Evolutionary conservation across 1,140 invertebrate species (phyloP).

Genomic region (Capitella teleta): DNA sequence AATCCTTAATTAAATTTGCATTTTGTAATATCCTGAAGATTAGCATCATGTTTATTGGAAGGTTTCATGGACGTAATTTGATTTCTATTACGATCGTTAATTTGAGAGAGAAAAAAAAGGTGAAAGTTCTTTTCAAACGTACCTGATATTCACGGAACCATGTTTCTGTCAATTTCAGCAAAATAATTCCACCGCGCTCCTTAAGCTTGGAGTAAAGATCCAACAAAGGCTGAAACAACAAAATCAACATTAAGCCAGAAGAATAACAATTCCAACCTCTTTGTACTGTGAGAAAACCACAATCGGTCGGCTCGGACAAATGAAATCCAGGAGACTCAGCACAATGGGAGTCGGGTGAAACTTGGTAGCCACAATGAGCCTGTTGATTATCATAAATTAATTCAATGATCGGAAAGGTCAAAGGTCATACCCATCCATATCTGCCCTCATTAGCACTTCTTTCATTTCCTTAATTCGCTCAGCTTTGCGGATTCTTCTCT

Average conservation of each 20-base stretch:
- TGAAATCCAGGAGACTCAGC: constrained; percentile 58
- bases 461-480: too few relatives aligned
- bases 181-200: constrained; percentile 53
- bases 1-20: too few relatives aligned
- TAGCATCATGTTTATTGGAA: too few relatives aligned
- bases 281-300: constrained; percentile 67
- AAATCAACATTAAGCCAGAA: neutral
- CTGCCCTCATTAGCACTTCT: too few relatives aligned
- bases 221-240: constrained; percentile 51
- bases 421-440: too few relatives aligned
- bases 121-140: neutral
- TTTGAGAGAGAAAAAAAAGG: too few relatives aligned
- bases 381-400: too few relatives aligned
- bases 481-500: too few relatives aligned
- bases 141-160: constrained; percentile 79
- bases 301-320: constrained; percentile 67
- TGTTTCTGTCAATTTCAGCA: constrained; percentile 66
- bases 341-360: constrained; percentile 74
- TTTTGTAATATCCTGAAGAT: too few relatives aligned
- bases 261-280: constrained; percentile 44
- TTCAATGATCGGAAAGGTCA: too few relatives aligned
- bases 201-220: constrained; percentile 69
- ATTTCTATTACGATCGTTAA: too few relatives aligned
- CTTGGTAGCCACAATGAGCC: constrained; percentile 62
- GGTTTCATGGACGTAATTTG: too few relatives aligned